phyloP scores from a whole-genome alignment of 2,888 invertebrate genomes.

The Plemyria rubiginata region DNA sequence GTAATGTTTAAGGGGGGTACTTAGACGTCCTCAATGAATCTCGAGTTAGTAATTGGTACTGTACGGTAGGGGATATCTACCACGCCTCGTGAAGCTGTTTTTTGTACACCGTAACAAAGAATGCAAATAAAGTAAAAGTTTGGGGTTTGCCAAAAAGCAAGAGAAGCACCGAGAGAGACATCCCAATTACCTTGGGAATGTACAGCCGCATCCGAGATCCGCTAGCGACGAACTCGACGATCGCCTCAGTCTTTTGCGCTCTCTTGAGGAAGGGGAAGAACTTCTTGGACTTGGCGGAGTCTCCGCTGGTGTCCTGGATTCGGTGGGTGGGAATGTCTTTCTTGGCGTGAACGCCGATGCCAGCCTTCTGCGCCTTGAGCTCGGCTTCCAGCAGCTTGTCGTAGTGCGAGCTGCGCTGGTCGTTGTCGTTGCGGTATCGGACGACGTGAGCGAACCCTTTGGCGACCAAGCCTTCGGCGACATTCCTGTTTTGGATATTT shows the following conservation, averaged over 20 bases:
- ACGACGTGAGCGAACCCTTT: constrained; percentile 97
- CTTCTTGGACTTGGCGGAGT: constrained; percentile 93
- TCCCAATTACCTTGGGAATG: constrained; percentile 88
- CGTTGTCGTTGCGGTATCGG: constrained; percentile 97
- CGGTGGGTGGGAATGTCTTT: constrained; percentile 94
- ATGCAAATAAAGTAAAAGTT: no score
- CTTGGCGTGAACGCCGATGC: constrained; percentile 91
- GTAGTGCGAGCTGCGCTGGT: constrained; percentile 96
- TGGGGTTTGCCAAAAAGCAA: no score
- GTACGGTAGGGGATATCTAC: no score
- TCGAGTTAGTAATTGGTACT: no score
- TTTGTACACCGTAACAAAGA: no score
- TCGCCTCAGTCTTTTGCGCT: constrained; percentile 94
- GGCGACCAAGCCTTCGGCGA: constrained; percentile 96
- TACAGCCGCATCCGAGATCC: constrained; percentile 97
- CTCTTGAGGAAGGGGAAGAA: constrained; percentile 97
- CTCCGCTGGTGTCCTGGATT: constrained; percentile 93
- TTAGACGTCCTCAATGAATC: no score
- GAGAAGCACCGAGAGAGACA: neutral
- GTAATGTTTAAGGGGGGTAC: no score
- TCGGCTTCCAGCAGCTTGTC: constrained; percentile 97
- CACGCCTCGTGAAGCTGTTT: no score
- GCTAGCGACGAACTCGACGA: constrained; percentile 98
- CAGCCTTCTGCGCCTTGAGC: constrained; percentile 94
- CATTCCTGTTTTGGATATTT: constrained; percentile 88